Percentiles rank a stretch among this genome's conserved stretches.
Conservation (phyloP, 2,113 vertebrate genomes). For the Pycnonotus jocosus region DNA sequence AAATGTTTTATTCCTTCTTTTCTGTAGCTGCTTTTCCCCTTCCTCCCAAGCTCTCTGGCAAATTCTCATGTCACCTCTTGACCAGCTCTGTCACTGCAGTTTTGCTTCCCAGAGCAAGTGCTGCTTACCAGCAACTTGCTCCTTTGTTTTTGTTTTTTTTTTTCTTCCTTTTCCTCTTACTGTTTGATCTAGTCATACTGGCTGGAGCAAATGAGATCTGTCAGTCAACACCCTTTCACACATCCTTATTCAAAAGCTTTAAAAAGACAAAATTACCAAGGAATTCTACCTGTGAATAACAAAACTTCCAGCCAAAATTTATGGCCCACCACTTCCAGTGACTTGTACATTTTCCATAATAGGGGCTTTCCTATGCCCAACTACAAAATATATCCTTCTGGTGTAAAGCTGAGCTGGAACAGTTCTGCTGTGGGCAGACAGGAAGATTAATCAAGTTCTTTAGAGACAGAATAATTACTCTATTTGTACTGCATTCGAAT, state of each 20-base stretch:
- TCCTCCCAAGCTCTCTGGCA: not conserved
- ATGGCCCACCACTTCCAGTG: not conserved
- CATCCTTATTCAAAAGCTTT: not conserved
- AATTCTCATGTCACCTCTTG: not conserved
- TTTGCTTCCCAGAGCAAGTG: not conserved
- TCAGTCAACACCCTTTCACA: not conserved
- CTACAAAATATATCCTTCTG: not conserved
- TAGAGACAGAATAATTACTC: not conserved
- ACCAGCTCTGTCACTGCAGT: not conserved
- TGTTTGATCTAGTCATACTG: not conserved
- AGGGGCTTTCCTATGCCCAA: not conserved
- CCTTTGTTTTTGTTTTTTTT: not conserved
- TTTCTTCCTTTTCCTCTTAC: not conserved
- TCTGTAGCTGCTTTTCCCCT: not conserved
- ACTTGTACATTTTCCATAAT: not conserved
- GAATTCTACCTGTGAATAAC: not conserved
- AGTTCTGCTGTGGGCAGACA: not conserved
- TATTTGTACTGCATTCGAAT: not conserved
- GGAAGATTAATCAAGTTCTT: constrained; percentile 32
- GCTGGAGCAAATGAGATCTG: not conserved
- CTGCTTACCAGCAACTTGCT: not conserved
- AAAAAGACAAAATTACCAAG: not conserved
- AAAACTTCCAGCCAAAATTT: not conserved
- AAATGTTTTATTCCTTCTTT: not conserved
- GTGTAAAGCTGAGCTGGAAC: not conserved